These are phyloP conservation scores for Hassar affinis DNA, from an alignment of 2,113 vertebrate genomes.

Conservation along the genomic window DNA sequence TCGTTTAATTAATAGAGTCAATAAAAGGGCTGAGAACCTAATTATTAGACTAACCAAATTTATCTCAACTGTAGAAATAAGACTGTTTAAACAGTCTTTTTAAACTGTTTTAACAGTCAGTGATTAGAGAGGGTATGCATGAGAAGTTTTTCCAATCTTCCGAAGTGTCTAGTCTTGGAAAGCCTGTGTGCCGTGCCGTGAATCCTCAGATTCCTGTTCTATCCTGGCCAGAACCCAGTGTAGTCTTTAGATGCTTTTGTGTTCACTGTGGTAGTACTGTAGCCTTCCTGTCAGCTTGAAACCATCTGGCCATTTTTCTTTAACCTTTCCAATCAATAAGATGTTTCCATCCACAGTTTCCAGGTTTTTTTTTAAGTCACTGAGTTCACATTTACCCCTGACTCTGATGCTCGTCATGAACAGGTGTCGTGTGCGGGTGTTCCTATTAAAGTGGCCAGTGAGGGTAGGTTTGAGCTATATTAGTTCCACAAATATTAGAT, in stretches of 20 bases:
- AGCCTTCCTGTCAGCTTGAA: not conserved
- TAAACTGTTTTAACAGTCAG: not conserved
- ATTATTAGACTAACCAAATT: not conserved
- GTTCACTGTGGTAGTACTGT: not conserved
- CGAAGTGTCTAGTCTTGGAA: not conserved
- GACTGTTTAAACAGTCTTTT: not conserved
- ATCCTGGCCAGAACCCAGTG: not conserved
- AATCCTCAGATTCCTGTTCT: not conserved
- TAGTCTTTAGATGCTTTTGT: not conserved
- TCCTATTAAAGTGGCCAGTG: not conserved
- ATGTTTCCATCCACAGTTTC: not conserved
- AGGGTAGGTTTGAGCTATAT: not conserved
- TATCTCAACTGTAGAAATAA: not conserved
- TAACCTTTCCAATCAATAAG: not conserved
- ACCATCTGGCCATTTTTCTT: not conserved
- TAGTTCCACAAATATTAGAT: not conserved
- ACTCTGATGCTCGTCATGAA: not conserved
- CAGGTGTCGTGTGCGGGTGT: not conserved
- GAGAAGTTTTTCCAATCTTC: not conserved
- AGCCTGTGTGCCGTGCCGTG: not conserved
- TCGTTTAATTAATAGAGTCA: slow-evolving; percentile 9
- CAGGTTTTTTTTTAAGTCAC: not conserved
- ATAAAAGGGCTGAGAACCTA: not conserved
- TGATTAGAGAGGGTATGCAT: not conserved
- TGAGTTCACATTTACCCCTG: not conserved